These are phyloP conservation scores for Acleris sparsana DNA, from an alignment of 2,888 invertebrate genomes.

Conservation along the genomic window DNA sequence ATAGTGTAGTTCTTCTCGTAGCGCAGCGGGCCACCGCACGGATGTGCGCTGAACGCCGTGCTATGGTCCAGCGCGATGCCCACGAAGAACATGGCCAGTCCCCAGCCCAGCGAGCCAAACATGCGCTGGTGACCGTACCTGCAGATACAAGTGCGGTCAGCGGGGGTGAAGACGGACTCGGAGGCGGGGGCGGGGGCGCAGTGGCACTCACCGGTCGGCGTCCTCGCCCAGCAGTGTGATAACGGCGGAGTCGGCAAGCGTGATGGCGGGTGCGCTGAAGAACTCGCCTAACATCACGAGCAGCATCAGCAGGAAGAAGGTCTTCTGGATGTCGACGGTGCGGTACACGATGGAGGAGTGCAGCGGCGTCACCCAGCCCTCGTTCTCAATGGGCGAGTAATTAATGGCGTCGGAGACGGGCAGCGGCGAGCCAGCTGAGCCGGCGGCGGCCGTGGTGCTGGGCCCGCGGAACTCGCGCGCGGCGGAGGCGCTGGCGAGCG, in stretches of 20 bases:
- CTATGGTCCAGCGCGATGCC: conserved; percentile 98
- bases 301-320: conserved; percentile 96
- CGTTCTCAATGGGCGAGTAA: conserved; percentile 87
- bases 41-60: conserved; percentile 96
- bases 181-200: neutral
- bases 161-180: neutral
- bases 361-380: conserved; percentile 93
- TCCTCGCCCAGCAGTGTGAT: conserved; percentile 95
- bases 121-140: conserved; percentile 98
- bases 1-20: conserved; percentile 99
- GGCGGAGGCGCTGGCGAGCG: conserved; percentile 41
- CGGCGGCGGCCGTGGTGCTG: conserved; percentile 59
- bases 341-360: conserved; percentile 97
- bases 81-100: conserved; percentile 99
- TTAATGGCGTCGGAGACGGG: conserved; percentile 89
- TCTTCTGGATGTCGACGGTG: conserved; percentile 94
- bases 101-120: conserved; percentile 99
- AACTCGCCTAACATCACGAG: conserved; percentile 98
- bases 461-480: conserved; percentile 59
- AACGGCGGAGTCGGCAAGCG: conserved; percentile 96
- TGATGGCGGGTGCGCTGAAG: conserved; percentile 97
- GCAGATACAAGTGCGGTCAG: conserved; percentile 17
- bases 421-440: conserved; percentile 85
- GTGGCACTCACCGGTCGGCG: conserved; percentile 84
- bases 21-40: conserved; percentile 92